Base-by-base conservation (phyloP, 2,113 vertebrate genomes). In the Felis catus region DNA sequence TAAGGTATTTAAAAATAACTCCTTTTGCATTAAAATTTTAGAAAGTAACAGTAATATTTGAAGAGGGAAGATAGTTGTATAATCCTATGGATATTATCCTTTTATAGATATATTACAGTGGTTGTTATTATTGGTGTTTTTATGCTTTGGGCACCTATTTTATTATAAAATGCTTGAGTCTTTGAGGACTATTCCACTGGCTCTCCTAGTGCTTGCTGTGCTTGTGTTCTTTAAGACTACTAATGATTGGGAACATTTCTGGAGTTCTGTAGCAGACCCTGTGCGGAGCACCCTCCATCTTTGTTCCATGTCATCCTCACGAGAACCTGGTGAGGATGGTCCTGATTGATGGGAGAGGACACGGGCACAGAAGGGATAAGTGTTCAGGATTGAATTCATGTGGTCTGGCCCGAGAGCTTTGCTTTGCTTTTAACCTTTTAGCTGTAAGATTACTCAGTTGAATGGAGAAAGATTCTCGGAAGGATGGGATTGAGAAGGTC, bases 1-100 rank as follows among this genome's bases (percentile, higher is more conserved):
- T 65, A 87, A 94, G 63, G 51, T 92, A 90, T 82, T 96, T 95
- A 96, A 95, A 71, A 88, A n/a, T 83, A 95, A 96, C 9, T 95
- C 21, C 61, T 21, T 68, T 81, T 31, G 51, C 87, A 58, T 94
- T 85, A 96, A 78, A 85, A n/a, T 97, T 14, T 80, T 25, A 74
- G 71, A 55, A 96, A 91, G 13, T n/a, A 25, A 87, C 31, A 95
- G 41, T 93, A 86, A 85, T 80, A 19, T 61, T 21, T 48, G 33
- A 96, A 95, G 84, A 84, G 74, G 36, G 16, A 91, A 78, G 66
- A 39, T 51, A 71, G n/a, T 53, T 93, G 53, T 7, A 48, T 55
- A 58, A 80, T 81, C 55, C 2, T 45, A 7, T 92, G 83, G 83
- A 11, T 86, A 18, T 61, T 86, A 25, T 66, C n/a, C 7, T 33